Evolutionary conservation across 2,888 invertebrate species (phyloP), one percentile per base, ranked within the genome.

Genomic region (Eupithecia dodoneata): DNA sequence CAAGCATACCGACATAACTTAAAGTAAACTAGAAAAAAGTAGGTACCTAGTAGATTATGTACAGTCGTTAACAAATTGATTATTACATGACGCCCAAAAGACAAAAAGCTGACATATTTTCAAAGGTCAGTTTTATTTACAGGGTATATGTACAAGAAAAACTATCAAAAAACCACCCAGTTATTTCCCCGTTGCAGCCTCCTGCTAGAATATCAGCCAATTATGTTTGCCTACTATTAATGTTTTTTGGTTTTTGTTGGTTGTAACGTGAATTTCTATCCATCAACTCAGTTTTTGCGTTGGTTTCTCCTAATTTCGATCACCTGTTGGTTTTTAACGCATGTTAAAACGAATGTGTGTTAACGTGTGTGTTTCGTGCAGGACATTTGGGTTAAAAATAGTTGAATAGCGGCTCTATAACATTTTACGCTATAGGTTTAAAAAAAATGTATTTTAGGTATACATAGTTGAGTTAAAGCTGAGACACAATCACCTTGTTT

Each of bases 271-370:
- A 78, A 78, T 69, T 74, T 63, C 66, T 71, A 73, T 63, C 67
- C 71, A 72, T 63, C 69, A 49, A 67, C 49, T 0, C 2, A 49
- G 78, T 79, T 79, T 79, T 79, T 79, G 66, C 18, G 44, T 55
- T 55, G 47, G 74, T 74, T 78, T 76, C 79, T 79, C 79, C 76
- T 79, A 76, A 79, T 79, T 79, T 76, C 69, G 52, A 73, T 76
- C 79, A 79, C 72, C 76, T 79, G 79, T 76, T 76, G 9, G 70
- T 71, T 78, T 78, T 74, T 78, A 52, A 18, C 30, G 44, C 65
- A 63, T 70, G 49, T 72, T 30, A 71, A 30, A 30, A 30, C 30
- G 1, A 30, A 30, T 30, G 30, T 30, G 30, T 70, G 49, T 72
- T 30, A 71, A 30, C 67, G 44, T 77, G 55, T 70, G 42, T 74